Conservation (phyloP, 2,888 invertebrate species). For the Tortricodes alternella region DNA sequence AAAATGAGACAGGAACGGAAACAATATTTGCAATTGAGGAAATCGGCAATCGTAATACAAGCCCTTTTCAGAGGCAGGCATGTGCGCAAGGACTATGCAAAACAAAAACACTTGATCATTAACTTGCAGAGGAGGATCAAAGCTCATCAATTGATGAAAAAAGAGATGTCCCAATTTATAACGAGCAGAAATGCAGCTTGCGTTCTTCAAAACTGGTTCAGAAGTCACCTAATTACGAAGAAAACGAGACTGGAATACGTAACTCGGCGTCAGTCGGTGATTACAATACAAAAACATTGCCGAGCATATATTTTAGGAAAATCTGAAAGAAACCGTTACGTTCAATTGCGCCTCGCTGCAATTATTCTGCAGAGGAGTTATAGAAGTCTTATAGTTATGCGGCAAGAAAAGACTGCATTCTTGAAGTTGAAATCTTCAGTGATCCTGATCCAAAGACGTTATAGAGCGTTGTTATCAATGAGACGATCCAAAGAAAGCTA, state of each 20-base stretch:
- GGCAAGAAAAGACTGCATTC: slow-evolving; percentile 48
- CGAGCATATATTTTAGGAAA: slow-evolving; percentile 43
- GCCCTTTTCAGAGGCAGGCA: slow-evolving; percentile 67
- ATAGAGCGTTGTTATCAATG: slow-evolving; percentile 60
- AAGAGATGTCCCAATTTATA: slow-evolving; percentile 59
- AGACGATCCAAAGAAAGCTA: slow-evolving; percentile 45
- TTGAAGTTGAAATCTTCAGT: slow-evolving; percentile 44
- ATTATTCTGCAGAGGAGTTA: slow-evolving; percentile 62
- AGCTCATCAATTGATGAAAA: slow-evolving; percentile 62
- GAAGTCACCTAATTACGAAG: slow-evolving; percentile 59
- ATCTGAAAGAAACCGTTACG: slow-evolving; percentile 37
- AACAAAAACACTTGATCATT: slow-evolving; percentile 54
- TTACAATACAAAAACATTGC: slow-evolving; percentile 51
- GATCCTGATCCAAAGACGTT: slow-evolving; percentile 58
- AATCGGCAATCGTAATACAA: slow-evolving; percentile 70
- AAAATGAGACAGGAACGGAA: slow-evolving; percentile 58
- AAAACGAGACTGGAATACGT: slow-evolving; percentile 46
- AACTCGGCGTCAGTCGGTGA: slow-evolving; percentile 47
- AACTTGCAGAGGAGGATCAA: slow-evolving; percentile 78
- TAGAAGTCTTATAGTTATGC: slow-evolving; percentile 62
- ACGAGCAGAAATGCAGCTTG: slow-evolving; percentile 59
- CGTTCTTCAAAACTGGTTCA: slow-evolving; percentile 75
- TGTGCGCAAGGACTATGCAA: slow-evolving; percentile 59
- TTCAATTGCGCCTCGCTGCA: slow-evolving; percentile 41
- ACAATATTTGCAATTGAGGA: slow-evolving; percentile 53